Conservation (phyloP, 1,140 invertebrate species). For the Drosophila pachea region DNA sequence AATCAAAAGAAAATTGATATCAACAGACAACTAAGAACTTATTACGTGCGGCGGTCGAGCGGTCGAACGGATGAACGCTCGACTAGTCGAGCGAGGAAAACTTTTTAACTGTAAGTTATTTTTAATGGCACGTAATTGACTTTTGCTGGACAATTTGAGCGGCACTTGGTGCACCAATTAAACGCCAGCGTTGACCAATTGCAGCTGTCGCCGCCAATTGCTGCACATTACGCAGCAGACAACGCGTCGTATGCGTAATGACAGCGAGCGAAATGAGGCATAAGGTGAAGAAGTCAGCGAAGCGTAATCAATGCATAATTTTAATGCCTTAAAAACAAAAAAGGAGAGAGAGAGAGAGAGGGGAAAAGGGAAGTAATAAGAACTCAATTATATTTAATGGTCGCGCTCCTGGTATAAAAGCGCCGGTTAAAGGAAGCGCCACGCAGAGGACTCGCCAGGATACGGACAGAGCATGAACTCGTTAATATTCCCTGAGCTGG, state of each 20-base stretch:
- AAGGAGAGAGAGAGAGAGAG: not conserved
- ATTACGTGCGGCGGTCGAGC: not conserved
- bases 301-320: slow-evolving; percentile 73
- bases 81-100: not conserved
- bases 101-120: slow-evolving; percentile 29
- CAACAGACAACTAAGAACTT: slow-evolving; percentile 24
- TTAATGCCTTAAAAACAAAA: slow-evolving; percentile 40
- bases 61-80: too few species aligned
- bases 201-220: slow-evolving; percentile 64
- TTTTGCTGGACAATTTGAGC: slow-evolving; percentile 57
- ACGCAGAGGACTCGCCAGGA: slow-evolving; percentile 27
- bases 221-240: slow-evolving; percentile 42
- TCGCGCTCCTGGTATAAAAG: slow-evolving; percentile 57
- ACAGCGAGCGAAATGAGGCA: slow-evolving; percentile 3
- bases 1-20: slow-evolving; percentile 8
- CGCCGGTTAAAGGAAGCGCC: slow-evolving; percentile 28
- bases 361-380: not conserved
- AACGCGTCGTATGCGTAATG: slow-evolving; percentile 51
- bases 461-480: slow-evolving; percentile 55
- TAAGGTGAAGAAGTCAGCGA: slow-evolving; percentile 10
- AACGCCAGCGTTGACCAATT: slow-evolving; percentile 70
- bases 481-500: slow-evolving; percentile 62
- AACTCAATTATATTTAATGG: slow-evolving; percentile 59
- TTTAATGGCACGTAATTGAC: slow-evolving; percentile 67
- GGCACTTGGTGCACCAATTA: slow-evolving; percentile 67